Conservation (phyloP, 2,888 invertebrate genomes). For the Odontomyia ornata region DNA sequence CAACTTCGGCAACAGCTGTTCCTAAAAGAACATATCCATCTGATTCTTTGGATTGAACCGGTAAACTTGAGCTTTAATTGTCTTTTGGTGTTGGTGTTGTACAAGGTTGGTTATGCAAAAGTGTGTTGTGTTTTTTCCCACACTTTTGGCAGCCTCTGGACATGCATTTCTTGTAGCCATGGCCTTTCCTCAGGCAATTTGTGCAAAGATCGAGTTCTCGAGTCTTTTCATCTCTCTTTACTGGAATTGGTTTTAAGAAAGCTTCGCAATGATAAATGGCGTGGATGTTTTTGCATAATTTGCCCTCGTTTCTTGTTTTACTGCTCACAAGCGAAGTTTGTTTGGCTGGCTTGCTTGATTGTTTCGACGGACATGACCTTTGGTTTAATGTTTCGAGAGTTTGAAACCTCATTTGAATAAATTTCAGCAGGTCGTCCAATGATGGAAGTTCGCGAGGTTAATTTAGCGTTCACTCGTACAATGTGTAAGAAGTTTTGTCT, state of each 20-base stretch:
- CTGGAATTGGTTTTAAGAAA: background rate
- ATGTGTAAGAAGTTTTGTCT: background rate
- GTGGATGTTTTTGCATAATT: background rate
- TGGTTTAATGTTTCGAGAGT: background rate
- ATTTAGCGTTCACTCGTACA: constrained; percentile 7
- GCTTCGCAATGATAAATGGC: background rate
- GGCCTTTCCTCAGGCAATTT: background rate
- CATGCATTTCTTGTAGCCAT: background rate
- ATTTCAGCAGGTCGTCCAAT: constrained; percentile 4
- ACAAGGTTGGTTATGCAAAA: background rate
- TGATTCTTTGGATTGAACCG: background rate
- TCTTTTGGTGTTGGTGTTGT: background rate
- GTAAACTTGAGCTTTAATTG: background rate
- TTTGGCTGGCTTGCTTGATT: background rate
- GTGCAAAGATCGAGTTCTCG: background rate
- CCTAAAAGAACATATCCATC: background rate
- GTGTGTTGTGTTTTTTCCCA: background rate
- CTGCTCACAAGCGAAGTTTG: background rate
- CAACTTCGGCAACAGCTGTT: too few relatives aligned
- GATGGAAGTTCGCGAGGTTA: constrained; percentile 1
- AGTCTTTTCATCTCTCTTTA: background rate
- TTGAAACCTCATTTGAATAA: constrained; percentile 23
- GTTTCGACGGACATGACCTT: background rate
- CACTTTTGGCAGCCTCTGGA: background rate
- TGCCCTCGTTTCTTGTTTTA: background rate